Conservation (phyloP, 1,140 invertebrate species). For the Zelostemma sp. region DNA sequence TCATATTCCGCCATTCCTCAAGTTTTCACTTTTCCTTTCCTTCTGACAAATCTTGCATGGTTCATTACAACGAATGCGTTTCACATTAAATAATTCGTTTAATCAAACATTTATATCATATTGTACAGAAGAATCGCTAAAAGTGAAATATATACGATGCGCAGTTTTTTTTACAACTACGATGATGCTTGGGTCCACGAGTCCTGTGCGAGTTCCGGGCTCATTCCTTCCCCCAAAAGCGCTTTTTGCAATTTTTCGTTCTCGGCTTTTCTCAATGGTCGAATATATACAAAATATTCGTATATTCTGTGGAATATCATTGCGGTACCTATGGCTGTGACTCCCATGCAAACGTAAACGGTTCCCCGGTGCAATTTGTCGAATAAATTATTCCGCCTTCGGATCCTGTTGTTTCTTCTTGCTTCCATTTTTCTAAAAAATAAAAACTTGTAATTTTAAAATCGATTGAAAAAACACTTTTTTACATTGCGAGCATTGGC, state of each 20-base stretch:
- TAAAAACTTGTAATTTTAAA: too few species aligned
- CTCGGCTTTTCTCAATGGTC: slow-evolving; percentile 29
- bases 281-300: slow-evolving; percentile 45
- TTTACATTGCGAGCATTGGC: too few species aligned
- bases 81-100: background rate
- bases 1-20: background rate
- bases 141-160: background rate
- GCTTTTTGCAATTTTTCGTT: slow-evolving; percentile 30
- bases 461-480: too few species aligned
- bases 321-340: slow-evolving; percentile 10
- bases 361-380: slow-evolving; percentile 51
- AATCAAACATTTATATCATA: background rate
- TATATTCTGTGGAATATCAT: slow-evolving; percentile 16
- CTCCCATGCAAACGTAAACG: slow-evolving; percentile 44
- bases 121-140: background rate
- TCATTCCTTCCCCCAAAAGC: slow-evolving; percentile 54
- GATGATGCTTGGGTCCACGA: too few species aligned
- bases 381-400: slow-evolving; percentile 20
- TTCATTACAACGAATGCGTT: background rate
- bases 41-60: background rate
- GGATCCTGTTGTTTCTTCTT: slow-evolving; percentile 5
- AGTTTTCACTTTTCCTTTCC: background rate
- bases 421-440: too few species aligned
- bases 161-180: too few species aligned
- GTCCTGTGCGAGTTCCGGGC: too few species aligned